Evolutionary conservation across 2,113 vertebrate genomes (phyloP).

Genomic region (Tretioscincus oriximinensis): DNA sequence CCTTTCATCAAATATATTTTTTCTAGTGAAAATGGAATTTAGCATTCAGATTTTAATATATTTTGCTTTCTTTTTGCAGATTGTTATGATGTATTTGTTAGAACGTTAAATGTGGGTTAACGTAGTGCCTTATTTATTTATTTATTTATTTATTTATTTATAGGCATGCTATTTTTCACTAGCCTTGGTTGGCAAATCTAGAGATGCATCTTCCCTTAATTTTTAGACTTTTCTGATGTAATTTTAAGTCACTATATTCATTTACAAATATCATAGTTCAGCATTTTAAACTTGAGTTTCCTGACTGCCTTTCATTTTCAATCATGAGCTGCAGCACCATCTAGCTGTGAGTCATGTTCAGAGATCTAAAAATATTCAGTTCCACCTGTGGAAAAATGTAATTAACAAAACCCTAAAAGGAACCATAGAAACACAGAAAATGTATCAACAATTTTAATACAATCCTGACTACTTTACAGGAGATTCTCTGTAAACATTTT

Average conservation of each 20-base stretch:
- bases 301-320: neutral
- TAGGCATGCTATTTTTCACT: neutral
- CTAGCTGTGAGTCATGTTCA: neutral
- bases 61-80: neutral
- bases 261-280: neutral
- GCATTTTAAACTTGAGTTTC: neutral
- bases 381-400: neutral
- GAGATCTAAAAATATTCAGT: neutral
- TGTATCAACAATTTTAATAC: neutral
- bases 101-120: neutral
- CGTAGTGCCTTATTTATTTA: too few species aligned
- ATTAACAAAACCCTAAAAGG: too few species aligned
- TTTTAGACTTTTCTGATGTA: neutral
- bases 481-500: neutral
- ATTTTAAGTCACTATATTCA: neutral
- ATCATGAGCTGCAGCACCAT: neutral
- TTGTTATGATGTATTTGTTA: neutral
- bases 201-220: neutral
- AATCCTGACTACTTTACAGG: neutral
- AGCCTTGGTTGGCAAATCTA: neutral
- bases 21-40: too few species aligned
- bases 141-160: too few species aligned
- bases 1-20: neutral
- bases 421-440: neutral
- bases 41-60: neutral